Evolutionary conservation across 2,113 vertebrate genomes (phyloP).

Genomic region (Nibea coibor): DNA sequence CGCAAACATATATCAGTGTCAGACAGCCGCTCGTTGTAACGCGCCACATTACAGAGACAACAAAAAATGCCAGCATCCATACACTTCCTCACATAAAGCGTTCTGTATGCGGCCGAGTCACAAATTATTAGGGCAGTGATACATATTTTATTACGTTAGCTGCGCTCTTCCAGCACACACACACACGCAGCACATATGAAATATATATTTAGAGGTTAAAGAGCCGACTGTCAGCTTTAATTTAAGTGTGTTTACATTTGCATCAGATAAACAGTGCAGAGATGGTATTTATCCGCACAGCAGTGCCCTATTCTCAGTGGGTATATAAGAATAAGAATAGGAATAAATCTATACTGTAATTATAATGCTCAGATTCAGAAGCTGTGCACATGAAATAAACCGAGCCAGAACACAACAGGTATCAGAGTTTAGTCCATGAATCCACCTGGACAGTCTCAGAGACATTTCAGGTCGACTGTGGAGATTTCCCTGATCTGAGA

Average conservation of each 20-base stretch:
- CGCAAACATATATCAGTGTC: conserved; percentile 13
- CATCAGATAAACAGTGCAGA: neutral
- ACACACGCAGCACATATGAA: neutral
- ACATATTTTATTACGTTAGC: neutral
- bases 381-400: too few relatives aligned
- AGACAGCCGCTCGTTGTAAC: neutral
- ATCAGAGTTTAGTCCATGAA: too few relatives aligned
- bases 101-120: neutral
- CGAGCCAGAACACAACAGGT: too few relatives aligned
- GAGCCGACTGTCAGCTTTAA: conserved; percentile 21
- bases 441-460: too few relatives aligned
- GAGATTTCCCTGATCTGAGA: too few relatives aligned
- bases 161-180: neutral
- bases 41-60: neutral
- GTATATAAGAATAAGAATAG: neutral
- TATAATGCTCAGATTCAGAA: too few relatives aligned
- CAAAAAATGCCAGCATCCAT: neutral
- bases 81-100: neutral
- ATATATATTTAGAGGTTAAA: neutral
- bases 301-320: neutral
- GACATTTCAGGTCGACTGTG: too few relatives aligned
- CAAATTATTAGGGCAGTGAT: neutral
- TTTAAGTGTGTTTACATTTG: conserved; percentile 8
- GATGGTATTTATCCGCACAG: neutral
- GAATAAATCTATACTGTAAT: too few relatives aligned